These are phyloP conservation scores for Enteromius mattozi DNA, from an alignment of 2,797 vertebrate species.

Conservation along the genomic window DNA sequence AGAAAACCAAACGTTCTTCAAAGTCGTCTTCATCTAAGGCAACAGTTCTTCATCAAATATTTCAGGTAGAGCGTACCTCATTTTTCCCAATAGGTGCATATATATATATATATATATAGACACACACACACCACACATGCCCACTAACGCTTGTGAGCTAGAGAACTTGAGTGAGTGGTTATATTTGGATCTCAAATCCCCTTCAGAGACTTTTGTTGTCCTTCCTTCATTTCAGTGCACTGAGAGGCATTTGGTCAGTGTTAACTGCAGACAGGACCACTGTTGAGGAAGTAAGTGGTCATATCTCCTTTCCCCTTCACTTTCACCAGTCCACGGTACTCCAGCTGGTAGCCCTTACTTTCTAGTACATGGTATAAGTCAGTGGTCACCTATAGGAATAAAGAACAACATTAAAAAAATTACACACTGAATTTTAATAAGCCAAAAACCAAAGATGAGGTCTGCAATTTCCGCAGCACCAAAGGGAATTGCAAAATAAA, in stretches of 20 bases:
- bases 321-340: slow-evolving; percentile 91
- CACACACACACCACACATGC: not conserved
- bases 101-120: slow-evolving; percentile 42
- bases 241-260: slow-evolving; percentile 62
- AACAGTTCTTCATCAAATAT: slow-evolving; percentile 72
- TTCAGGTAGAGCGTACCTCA: slow-evolving; percentile 65
- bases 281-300: slow-evolving; percentile 97
- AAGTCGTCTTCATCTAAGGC: slow-evolving; percentile 75
- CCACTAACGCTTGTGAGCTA: slow-evolving; percentile 49
- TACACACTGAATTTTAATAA: not conserved
- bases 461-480: not conserved
- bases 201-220: slow-evolving; percentile 60
- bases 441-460: not conserved
- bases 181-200: slow-evolving; percentile 52
- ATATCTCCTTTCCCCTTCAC: slow-evolving; percentile 98
- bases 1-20: slow-evolving; percentile 65
- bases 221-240: slow-evolving; percentile 67
- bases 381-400: slow-evolving; percentile 85
- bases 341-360: slow-evolving; percentile 90
- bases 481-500: not conserved
- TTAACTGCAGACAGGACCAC: slow-evolving; percentile 87
- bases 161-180: slow-evolving; percentile 59
- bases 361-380: slow-evolving; percentile 92
- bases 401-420: not conserved
- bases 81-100: slow-evolving; percentile 49